Evolutionary conservation across 2,797 vertebrate genomes (phyloP), one percentile per base, ranked within the genome.

Genomic region (Malurus splendens): DNA sequence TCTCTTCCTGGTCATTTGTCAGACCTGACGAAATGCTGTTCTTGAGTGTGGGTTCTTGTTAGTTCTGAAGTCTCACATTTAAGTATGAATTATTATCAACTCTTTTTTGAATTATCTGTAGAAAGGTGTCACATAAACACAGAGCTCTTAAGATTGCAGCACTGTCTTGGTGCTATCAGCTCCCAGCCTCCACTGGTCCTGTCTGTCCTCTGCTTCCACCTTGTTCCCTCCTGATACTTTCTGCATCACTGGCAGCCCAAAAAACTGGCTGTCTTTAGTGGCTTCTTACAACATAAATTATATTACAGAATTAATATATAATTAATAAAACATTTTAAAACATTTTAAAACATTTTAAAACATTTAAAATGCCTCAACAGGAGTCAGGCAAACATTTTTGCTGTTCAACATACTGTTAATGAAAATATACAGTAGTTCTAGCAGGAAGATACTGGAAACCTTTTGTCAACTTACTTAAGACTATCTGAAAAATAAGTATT

Each of bases 61-160:
- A 60, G 24, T 32, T 85, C 33, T 38, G 4, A 28, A 45, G 23
- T 60, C 27, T 76, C 15, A 19, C 18, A 9, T 77, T 77, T 86
- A 70, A 66, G 51, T 48, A 38, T 77, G 7, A 60, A 65, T 30
- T 48, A 44, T 45, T 64, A n/a, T 3, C 10, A 28, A 2, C 11
- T 71, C 36, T 70, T 25, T n/a, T 61, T 56, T 77, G 18, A 59
- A 16, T 47, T 5, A 6, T 23, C 18, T 39, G 6, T 50, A 33
- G 61, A 45, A 50, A 52, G 28, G 7, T 51, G 33, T 77, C 44
- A 25, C 18, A 18, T 16, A 7, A 67, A 11, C 9, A 6, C 0
- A 30, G 28, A 42, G 8, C 7, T 6, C 18, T 54, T 2, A 0
- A 10, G 8, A 25, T 57, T 14, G 3, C 10, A 54, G 25, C 0